phyloP scores from a whole-genome alignment of 2,888 invertebrate genomes.

The Alentia gelatinosa region DNA sequence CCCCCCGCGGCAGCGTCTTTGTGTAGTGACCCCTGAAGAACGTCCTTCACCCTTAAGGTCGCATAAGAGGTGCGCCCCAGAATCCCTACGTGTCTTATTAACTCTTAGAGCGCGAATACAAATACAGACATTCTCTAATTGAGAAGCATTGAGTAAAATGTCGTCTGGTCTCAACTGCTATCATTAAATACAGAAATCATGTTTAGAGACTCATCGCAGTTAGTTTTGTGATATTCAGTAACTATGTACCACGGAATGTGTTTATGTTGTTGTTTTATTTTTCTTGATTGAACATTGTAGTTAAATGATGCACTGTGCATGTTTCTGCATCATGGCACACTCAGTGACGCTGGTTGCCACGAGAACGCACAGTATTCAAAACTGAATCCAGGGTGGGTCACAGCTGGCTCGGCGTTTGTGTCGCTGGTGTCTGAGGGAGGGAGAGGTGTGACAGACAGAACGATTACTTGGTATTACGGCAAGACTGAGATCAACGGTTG shows the following conservation, averaged over 20 bases:
- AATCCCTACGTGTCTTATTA: not conserved
- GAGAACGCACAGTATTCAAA: not conserved
- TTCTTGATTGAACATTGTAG: too few relatives aligned
- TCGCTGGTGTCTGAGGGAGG: not conserved
- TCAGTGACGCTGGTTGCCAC: not conserved
- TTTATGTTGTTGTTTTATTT: too few relatives aligned
- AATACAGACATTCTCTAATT: too few relatives aligned
- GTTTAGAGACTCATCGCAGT: too few relatives aligned
- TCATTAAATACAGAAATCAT: too few relatives aligned
- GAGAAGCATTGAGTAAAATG: too few relatives aligned
- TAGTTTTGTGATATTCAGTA: too few relatives aligned
- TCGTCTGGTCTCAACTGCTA: too few relatives aligned
- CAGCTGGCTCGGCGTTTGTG: not conserved
- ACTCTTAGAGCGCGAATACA: not conserved
- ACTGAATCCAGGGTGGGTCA: not conserved
- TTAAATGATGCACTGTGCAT: not conserved
- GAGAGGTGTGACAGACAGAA: not conserved
- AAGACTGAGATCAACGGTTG: too few relatives aligned
- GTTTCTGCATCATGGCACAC: not conserved
- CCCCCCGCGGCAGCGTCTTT: conserved; percentile 10
- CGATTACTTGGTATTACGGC: too few relatives aligned
- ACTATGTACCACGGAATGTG: too few relatives aligned
- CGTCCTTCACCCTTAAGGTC: conserved; percentile 12
- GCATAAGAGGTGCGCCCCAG: not conserved
- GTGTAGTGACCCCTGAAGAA: not conserved